Percentiles rank a stretch among this genome's conserved stretches.
Evolutionary conservation across 2,888 invertebrate genomes (phyloP).

Genomic region (Drosophila flavopinicola): DNA sequence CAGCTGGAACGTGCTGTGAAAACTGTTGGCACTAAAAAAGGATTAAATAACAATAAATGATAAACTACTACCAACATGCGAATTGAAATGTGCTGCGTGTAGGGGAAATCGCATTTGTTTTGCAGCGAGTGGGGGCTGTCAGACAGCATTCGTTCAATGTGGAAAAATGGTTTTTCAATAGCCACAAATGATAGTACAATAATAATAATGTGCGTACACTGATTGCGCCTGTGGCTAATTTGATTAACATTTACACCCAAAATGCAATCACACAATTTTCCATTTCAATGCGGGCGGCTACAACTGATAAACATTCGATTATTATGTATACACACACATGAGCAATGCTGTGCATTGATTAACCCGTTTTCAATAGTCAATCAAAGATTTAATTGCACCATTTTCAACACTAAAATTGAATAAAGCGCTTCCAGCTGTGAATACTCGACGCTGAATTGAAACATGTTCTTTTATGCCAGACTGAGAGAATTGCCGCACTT

Average conservation of each 20-base stretch:
- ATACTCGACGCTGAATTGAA: conserved; percentile 58
- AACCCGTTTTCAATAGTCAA: conserved; percentile 61
- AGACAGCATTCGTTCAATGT: conserved; percentile 35
- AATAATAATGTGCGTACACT: conserved; percentile 57
- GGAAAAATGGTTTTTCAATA: conserved; percentile 63
- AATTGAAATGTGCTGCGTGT: conserved; percentile 1
- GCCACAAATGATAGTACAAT: conserved; percentile 27
- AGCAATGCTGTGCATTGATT: conserved; percentile 33
- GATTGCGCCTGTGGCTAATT: conserved; percentile 65
- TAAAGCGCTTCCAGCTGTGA: conserved; percentile 37
- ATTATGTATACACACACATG: conserved; percentile 17
- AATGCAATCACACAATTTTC: conserved; percentile 25
- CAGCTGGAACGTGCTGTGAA: conserved; percentile 33
- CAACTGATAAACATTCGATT: conserved; percentile 2
- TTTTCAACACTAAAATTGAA: conserved; percentile 48
- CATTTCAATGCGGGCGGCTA: conserved; percentile 33
- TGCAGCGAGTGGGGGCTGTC: neutral
- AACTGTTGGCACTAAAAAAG: conserved; percentile 54
- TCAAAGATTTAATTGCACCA: conserved; percentile 59
- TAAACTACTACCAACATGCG: conserved; percentile 31
- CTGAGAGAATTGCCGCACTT: conserved; percentile 14
- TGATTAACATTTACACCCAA: conserved; percentile 55
- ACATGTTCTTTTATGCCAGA: conserved; percentile 32
- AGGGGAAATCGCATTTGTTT: neutral
- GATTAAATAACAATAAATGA: conserved; percentile 70